These are phyloP conservation scores for Buphagus erythrorhynchus DNA, from an alignment of 2,797 vertebrate genomes.

Conservation along the genomic window DNA sequence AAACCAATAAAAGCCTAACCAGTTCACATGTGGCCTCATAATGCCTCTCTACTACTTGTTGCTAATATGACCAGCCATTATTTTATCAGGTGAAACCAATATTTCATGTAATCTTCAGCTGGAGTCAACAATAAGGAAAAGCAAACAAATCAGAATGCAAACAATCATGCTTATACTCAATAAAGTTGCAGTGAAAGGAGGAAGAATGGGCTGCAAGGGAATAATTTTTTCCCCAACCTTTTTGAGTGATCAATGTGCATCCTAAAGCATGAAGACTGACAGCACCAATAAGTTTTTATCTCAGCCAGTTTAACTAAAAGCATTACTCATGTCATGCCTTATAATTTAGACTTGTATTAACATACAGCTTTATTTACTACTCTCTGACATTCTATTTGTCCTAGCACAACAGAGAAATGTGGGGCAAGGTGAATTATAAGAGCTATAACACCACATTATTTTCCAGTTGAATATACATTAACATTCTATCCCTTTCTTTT, in stretches of 20 bases:
- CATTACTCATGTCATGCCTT: neutral
- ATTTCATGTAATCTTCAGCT: neutral
- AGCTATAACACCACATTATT: neutral
- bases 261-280: neutral
- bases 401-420: neutral
- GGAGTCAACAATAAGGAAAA: neutral
- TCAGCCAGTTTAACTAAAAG: neutral
- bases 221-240: neutral
- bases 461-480: neutral
- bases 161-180: neutral
- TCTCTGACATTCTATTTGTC: conserved; percentile 3
- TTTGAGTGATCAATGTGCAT: neutral
- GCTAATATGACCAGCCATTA: neutral
- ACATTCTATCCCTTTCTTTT: neutral
- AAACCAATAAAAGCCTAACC: neutral
- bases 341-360: neutral
- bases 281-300: neutral
- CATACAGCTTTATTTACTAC: conserved; percentile 4
- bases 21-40: neutral
- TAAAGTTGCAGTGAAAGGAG: neutral
- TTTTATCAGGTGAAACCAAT: neutral
- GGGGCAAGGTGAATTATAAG: neutral
- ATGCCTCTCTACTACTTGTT: neutral
- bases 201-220: neutral
- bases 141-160: neutral